Evolutionary conservation across 2,888 invertebrate species (phyloP).

Genomic region (Cylloceria caligata): DNA sequence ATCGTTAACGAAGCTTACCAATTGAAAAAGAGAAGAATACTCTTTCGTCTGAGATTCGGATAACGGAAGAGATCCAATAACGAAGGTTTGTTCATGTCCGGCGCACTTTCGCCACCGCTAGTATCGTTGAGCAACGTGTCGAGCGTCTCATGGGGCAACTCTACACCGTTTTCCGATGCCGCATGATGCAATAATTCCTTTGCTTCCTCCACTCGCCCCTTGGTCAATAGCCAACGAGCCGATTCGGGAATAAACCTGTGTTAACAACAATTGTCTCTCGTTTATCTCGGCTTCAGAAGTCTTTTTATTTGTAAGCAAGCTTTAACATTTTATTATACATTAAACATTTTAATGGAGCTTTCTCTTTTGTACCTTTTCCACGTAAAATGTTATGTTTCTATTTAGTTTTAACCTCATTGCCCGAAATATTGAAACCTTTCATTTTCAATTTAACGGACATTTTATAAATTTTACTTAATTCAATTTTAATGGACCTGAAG

Average conservation of each 20-base stretch:
- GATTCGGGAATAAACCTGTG: slow-evolving; percentile 90
- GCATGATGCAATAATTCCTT: slow-evolving; percentile 87
- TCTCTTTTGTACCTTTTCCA: too few relatives aligned
- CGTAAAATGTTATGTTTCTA: too few relatives aligned
- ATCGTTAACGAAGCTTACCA: slow-evolving; percentile 85
- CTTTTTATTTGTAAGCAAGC: background rate
- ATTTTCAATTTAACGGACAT: too few relatives aligned
- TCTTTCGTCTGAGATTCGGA: slow-evolving; percentile 88
- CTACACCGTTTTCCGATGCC: slow-evolving; percentile 88
- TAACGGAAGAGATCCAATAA: slow-evolving; percentile 88
- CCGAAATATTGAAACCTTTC: too few relatives aligned
- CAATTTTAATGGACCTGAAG: too few relatives aligned
- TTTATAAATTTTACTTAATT: too few relatives aligned
- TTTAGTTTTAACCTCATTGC: too few relatives aligned
- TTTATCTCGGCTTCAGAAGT: background rate
- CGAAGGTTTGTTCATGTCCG: slow-evolving; percentile 84
- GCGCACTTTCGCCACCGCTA: slow-evolving; percentile 78
- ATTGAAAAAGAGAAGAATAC: slow-evolving; percentile 90
- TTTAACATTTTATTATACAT: background rate
- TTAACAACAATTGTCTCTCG: slow-evolving; percentile 6
- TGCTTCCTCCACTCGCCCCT: slow-evolving; percentile 88
- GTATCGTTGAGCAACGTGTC: slow-evolving; percentile 85
- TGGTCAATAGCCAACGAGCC: slow-evolving; percentile 89
- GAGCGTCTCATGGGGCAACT: slow-evolving; percentile 86
- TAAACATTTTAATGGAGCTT: too few relatives aligned